Base-by-base conservation (phyloP, 2,113 vertebrate genomes). In the Miniopterus natalensis region DNA sequence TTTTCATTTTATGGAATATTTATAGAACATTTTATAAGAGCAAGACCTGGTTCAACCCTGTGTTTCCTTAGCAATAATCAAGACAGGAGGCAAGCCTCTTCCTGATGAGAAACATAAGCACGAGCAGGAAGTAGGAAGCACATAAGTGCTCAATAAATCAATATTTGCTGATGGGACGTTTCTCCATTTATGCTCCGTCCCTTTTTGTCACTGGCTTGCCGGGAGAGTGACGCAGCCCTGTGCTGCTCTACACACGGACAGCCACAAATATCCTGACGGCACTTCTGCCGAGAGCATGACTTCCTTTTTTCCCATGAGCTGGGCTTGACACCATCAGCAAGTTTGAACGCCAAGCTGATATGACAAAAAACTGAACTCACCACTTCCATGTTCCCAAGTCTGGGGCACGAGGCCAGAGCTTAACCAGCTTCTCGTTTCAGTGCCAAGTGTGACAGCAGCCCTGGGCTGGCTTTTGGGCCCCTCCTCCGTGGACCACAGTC, bases 251-350 rank as follows among this genome's bases (percentile, higher is more conserved):
- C 1, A 47, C 40, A 17, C 70, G 84, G 77, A 87, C 73, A 11
- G 31, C 70, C 84, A 40, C 90, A 74, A 40, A 96, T 65, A 78
- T 78, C 96, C 94, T 95, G 96, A 91, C 66, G 0, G 1, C 17
- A 71, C 87, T 70, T 94, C 87, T 51, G 87, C 47, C 5, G 1
- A 85, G 31, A 87, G 73, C 36, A 8, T 23, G 93, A 96, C 97
- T 97, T 97, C 97, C 97, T 97, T 86, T 94, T 97, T 96, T 84
- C 96, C 91, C 96, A 97, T 36, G 90, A 80, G 57, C 81, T 75
- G 57, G 55, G 70, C 79, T 47, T 57, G 42, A 95, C 11, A 42
- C 75, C 88, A 84, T 97, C 96, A 97, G 97, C 94, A 95, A 96
- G 92, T 95, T 2, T 88, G 84, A 92, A 49, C 63, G 81, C 47